These are phyloP conservation scores for Lacanobia oleracea DNA, from an alignment of 2,888 invertebrate genomes.

Conservation along the genomic window DNA sequence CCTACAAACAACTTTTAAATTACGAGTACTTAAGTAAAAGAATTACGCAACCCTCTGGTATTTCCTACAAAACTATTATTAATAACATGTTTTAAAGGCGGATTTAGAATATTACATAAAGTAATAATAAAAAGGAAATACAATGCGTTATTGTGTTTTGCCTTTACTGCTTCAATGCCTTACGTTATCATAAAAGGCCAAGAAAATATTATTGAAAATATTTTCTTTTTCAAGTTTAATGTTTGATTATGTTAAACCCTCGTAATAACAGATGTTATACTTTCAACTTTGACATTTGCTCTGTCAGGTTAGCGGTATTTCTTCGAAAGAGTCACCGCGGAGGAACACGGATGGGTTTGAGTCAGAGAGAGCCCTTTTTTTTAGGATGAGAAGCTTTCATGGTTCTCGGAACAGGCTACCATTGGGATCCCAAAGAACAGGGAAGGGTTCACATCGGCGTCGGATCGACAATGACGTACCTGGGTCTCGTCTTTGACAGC, in stretches of 20 bases:
- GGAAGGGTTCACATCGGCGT: too few relatives aligned
- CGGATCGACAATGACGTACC: too few relatives aligned
- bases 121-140: constrained; percentile 35
- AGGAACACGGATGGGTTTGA: too few relatives aligned
- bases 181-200: constrained; percentile 11
- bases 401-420: too few relatives aligned
- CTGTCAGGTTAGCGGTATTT: too few relatives aligned
- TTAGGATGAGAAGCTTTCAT: too few relatives aligned
- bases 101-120: neutral
- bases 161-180: constrained; percentile 17
- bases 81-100: constrained; percentile 3
- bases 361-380: too few relatives aligned
- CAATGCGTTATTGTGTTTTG: constrained; percentile 35
- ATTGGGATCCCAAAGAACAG: too few relatives aligned
- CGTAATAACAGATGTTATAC: neutral
- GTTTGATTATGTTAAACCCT: too few relatives aligned
- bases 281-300: neutral
- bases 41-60: neutral
- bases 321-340: too few relatives aligned
- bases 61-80: constrained; percentile 6
- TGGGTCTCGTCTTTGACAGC: too few relatives aligned
- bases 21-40: constrained; percentile 10
- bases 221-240: neutral
- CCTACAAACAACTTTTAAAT: neutral
- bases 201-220: neutral